Evolutionary conservation across 2,888 invertebrate species (phyloP), one percentile per base, ranked within the genome.

Genomic region (Aphrophora alni): DNA sequence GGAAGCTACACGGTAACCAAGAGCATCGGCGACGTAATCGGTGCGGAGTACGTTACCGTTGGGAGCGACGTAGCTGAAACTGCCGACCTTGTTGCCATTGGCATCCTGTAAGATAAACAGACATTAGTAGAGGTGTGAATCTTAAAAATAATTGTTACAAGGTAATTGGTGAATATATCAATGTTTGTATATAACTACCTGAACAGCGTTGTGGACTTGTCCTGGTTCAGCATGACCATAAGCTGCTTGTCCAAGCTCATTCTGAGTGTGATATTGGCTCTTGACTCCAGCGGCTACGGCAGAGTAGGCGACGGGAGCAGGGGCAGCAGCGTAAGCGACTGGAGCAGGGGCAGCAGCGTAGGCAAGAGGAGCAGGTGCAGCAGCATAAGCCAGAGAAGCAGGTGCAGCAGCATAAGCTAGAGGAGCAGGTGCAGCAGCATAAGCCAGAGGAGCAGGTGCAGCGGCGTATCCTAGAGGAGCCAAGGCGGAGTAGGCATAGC

Each of bases 11-110:
- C 88, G 87, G 88, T 88, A 89, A 59, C 88, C 88, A 77, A 86
- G 85, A 80, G 86, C 87, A 84, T 88, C 89, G 82, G 89, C 90
- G 81, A 88, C 86, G 86, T 90, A 89, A 85, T 87, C 87, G 84
- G 89, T 88, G 82, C 86, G 85, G 83, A 88, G 85, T n/a, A 88
- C 85, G 83, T 88, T 87, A 59, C 89, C 90, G 82, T 89, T 87
- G 78, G 89, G 89, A 84, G 89, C 87, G 77, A 89, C 87, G 87
- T 89, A 90, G 84, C 89, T 88, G 87, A 88, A 89, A 83, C 87
- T 86, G 26, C 89, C 89, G 44, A 86, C 86, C 84, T 88, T 88
- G 87, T 89, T 88, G 71, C 89, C 89, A 79, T 85, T 85, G 72
- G 87, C 88, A 82, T 88, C 88, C 86, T 87, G 84, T 8, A 81